Evolutionary conservation across 2,113 vertebrate genomes (phyloP).

Genomic region (Microcebus griseorufus): DNA sequence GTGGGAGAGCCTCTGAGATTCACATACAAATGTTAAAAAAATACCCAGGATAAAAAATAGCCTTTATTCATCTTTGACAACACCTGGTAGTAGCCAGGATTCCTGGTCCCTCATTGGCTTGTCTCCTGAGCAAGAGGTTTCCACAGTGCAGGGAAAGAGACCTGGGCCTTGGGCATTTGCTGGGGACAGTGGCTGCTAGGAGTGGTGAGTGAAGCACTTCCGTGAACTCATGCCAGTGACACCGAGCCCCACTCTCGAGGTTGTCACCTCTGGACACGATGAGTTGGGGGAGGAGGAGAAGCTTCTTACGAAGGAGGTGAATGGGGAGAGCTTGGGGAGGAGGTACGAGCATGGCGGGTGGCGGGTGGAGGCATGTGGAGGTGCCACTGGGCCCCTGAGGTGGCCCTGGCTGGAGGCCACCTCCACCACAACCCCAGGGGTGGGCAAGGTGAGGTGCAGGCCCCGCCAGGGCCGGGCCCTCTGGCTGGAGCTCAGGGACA

Average conservation of each 20-base stretch:
- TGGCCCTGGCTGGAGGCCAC: not conserved
- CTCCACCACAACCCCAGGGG: not conserved
- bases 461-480: not conserved
- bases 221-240: not conserved
- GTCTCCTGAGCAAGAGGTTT: not conserved
- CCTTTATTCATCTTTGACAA: conserved; percentile 71
- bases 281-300: not conserved
- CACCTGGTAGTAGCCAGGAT: not conserved
- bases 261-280: not conserved
- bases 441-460: not conserved
- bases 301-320: not conserved
- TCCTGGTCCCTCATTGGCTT: not conserved
- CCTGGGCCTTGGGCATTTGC: not conserved
- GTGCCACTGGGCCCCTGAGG: accelerated
- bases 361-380: accelerated
- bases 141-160: not conserved
- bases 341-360: not conserved
- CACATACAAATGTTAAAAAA: conserved; percentile 18
- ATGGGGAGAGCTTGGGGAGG: not conserved
- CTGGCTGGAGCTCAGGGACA: not conserved
- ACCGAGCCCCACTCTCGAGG: not conserved
- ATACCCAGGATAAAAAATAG: conserved; percentile 42
- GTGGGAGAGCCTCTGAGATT: not conserved
- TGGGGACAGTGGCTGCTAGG: not conserved
- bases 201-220: not conserved